phyloP scores from a whole-genome alignment of 2,888 invertebrate genomes.

The Drosophila percnosoma region DNA sequence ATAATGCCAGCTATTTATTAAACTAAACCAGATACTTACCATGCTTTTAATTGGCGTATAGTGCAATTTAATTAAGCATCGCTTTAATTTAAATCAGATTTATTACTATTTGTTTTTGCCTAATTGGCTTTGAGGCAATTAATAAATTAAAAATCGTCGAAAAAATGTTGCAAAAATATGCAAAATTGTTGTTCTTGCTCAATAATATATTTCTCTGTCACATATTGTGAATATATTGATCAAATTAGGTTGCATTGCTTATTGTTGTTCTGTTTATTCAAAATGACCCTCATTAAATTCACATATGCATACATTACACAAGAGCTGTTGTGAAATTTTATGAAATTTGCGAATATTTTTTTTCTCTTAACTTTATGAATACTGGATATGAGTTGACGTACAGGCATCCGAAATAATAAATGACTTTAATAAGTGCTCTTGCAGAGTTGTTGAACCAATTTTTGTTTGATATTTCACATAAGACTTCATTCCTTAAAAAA shows the following conservation, averaged over 20 bases:
- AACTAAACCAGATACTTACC: neutral
- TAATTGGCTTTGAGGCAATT: neutral
- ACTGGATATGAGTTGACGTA: neutral
- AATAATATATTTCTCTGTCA: neutral
- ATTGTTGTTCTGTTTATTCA: neutral
- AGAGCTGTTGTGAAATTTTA: neutral
- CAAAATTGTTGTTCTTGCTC: neutral
- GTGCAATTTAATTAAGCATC: neutral
- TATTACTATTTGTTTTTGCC: neutral
- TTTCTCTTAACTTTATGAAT: neutral
- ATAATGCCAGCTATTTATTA: neutral
- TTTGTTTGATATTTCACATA: neutral
- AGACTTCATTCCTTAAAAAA: neutral
- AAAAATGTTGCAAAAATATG: too few species aligned
- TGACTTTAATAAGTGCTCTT: neutral
- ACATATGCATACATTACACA: neutral
- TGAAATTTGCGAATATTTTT: neutral
- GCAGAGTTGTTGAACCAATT: neutral
- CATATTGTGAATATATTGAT: neutral
- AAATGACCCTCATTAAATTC: neutral
- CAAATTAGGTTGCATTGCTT: neutral
- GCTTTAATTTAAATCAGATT: conserved; percentile 8
- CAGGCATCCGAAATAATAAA: neutral
- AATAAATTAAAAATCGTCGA: neutral
- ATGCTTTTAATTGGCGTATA: conserved; percentile 3